phyloP scores from a whole-genome alignment of 2,888 invertebrate genomes.

The Torymus auratus region DNA sequence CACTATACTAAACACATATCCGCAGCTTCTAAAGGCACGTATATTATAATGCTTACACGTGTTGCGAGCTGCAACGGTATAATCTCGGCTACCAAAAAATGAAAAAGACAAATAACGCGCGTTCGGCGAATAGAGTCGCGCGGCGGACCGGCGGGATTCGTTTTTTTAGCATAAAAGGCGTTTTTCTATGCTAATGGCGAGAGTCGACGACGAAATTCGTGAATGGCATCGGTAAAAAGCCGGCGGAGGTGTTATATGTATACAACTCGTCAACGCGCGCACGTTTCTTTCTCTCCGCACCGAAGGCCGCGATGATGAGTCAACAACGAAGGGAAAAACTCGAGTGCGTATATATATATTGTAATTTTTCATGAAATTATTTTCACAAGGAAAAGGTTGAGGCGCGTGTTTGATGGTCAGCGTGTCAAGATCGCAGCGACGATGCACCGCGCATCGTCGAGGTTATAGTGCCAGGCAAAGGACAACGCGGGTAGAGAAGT shows the following conservation, averaged over 20 bases:
- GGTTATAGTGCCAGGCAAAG: too few relatives aligned
- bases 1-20: too few relatives aligned
- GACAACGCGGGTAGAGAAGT: too few relatives aligned
- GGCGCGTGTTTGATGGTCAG: background rate
- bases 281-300: background rate
- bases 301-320: slow-evolving; percentile 32
- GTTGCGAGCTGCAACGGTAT: slow-evolving; percentile 19
- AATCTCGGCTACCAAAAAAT: slow-evolving; percentile 4
- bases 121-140: slow-evolving; percentile 9
- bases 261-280: background rate
- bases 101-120: slow-evolving; percentile 20
- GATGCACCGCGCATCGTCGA: too few relatives aligned
- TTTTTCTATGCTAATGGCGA: slow-evolving; percentile 51
- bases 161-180: slow-evolving; percentile 42
- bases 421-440: too few relatives aligned
- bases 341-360: background rate
- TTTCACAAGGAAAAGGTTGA: background rate
- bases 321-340: slow-evolving; percentile 34
- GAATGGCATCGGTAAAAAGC: slow-evolving; percentile 33
- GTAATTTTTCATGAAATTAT: slow-evolving; percentile 9
- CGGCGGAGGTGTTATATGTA: background rate
- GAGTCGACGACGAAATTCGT: slow-evolving; percentile 40
- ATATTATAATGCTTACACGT: slow-evolving; percentile 3
- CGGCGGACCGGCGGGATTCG: background rate
- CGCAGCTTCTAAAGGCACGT: background rate